Evolutionary conservation across 1,140 invertebrate genomes (phyloP).

Genomic region (Eupeodes corollae): DNA sequence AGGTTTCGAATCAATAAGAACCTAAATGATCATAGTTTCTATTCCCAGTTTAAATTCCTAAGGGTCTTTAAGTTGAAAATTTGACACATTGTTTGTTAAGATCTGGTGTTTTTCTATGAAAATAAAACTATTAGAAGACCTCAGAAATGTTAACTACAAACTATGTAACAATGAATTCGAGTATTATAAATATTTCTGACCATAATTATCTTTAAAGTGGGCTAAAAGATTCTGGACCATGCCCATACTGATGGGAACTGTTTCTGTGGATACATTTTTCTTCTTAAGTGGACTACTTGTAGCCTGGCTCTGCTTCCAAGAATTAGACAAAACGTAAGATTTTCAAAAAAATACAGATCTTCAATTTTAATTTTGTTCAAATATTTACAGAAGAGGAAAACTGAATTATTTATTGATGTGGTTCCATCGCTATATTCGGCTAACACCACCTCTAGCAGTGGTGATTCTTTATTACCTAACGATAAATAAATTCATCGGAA

Average conservation of each 20-base stretch:
- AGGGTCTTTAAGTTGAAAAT: too few species aligned
- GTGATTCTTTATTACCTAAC: conserved; percentile 11
- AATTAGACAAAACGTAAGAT: conserved; percentile 12
- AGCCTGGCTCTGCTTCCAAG: conserved; percentile 10
- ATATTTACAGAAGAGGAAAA: conserved; percentile 12
- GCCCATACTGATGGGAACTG: conserved; percentile 9
- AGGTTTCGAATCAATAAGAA: too few species aligned
- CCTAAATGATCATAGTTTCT: too few species aligned
- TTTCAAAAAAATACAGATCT: background rate
- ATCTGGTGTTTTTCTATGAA: too few species aligned
- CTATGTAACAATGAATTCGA: too few species aligned
- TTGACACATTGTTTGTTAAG: too few species aligned
- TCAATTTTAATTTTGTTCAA: background rate
- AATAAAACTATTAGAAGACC: too few species aligned
- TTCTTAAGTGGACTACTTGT: conserved; percentile 21
- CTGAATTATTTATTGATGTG: conserved; percentile 24
- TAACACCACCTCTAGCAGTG: conserved; percentile 16
- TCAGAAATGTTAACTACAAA: too few species aligned
- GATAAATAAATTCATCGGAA: conserved; percentile 7
- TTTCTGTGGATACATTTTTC: conserved; percentile 24
- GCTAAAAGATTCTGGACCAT: conserved; percentile 6
- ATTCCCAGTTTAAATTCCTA: too few species aligned
- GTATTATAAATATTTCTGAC: background rate
- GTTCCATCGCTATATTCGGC: conserved; percentile 20
- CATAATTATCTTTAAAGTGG: too few species aligned